Conservation (phyloP, 2,113 vertebrate genomes). For the Nothobranchius furzeri region DNA sequence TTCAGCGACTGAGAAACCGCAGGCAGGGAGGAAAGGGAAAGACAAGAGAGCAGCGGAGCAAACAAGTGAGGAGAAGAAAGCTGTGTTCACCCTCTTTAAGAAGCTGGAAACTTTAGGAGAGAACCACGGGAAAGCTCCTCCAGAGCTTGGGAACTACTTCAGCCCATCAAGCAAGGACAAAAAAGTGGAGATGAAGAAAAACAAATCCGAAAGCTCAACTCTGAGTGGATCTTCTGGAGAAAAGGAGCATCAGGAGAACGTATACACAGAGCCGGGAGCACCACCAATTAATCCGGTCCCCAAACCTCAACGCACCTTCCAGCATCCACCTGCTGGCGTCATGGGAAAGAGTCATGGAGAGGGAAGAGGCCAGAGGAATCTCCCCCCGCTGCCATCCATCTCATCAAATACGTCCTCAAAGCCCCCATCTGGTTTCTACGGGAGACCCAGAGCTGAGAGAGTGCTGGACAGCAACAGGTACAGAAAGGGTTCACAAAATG, state of each 20-base stretch:
- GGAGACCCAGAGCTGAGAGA: constrained; percentile 79
- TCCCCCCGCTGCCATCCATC: constrained; percentile 84
- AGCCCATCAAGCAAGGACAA: constrained; percentile 78
- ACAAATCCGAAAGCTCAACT: neutral
- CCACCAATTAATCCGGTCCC: constrained; percentile 86
- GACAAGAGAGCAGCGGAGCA: constrained; percentile 53
- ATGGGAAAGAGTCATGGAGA: constrained; percentile 34
- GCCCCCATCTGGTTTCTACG: constrained; percentile 79
- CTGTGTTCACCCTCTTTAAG: constrained; percentile 86
- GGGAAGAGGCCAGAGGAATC: constrained; percentile 78
- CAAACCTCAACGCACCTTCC: constrained; percentile 89
- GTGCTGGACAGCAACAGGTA: constrained; percentile 84
- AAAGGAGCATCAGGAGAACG: constrained; percentile 67
- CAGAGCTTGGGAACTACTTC: constrained; percentile 88
- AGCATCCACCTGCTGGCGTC: constrained; percentile 75
- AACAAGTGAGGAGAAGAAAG: constrained; percentile 76
- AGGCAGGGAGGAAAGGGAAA: constrained; percentile 50
- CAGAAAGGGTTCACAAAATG: neutral
- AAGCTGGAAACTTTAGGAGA: constrained; percentile 87
- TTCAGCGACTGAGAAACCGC: constrained; percentile 38
- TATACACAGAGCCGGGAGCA: constrained; percentile 79
- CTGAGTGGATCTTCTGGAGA: constrained; percentile 41
- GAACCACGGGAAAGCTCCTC: constrained; percentile 75
- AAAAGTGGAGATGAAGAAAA: constrained; percentile 51
- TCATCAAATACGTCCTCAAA: constrained; percentile 80